Base-by-base conservation (phyloP, 2,888 invertebrate species). In the Lacanobia wlatinum region DNA sequence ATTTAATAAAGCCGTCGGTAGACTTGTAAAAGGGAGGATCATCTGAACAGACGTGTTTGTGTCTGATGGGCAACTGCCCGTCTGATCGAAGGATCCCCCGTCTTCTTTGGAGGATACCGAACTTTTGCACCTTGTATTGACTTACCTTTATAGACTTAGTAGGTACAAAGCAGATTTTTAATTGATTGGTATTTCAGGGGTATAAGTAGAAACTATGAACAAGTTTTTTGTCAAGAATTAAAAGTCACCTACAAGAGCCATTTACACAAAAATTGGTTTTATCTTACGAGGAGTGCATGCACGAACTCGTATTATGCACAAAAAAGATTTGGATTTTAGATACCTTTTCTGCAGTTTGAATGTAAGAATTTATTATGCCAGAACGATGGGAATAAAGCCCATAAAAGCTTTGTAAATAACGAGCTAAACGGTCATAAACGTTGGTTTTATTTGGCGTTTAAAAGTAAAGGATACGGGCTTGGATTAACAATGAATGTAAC, bases 311-410 rank as follows among this genome's bases (percentile, higher is more conserved):
- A 48, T 18, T 2, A 48, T 10, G 9, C 16, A 61, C 43, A 50
- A 46, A 65, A 6, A 10, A 46, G n/a, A 67, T 76, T 76, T 21
- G 21, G 3, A 64, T 48, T 69, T 52, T 7, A 55, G 34, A 50
- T 34, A 60, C 6, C 60, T 21, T 65, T 64, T 58, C 50, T 34
- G 59, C 18, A 43, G 63, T 52, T 67, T 59, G 10, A 46, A 70
- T 65, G 34, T 23, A 52, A 43, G 43, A 52, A 21, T 76, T 60
- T 60, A 73, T 67, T 61, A 77, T 34, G n/a, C 34, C 43, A 70
- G 10, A 52, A 73, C 59, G 73, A 68, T 82, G 80, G 78, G 83
- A 80, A 82, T 58, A 66, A 82, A 80, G 69, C 59, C 14, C 52
- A 82, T 80, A 82, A 80, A 80, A 66, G 28, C 38, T 56, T 65